Conservation (phyloP, 2,888 invertebrate species). For the Scelioninae gen. 2 region DNA sequence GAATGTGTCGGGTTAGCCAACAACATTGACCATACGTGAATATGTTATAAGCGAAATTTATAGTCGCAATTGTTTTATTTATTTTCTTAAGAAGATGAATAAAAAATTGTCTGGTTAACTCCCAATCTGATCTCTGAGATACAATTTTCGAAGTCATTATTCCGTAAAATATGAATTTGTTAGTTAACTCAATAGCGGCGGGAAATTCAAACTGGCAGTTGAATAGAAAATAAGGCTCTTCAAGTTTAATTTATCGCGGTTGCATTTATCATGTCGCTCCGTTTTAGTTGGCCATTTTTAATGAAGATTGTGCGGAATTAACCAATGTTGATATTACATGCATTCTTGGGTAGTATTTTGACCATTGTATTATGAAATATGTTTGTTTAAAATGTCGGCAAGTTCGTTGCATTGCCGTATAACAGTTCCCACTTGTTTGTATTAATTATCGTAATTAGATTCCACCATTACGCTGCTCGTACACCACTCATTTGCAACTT, state of each 20-base stretch:
- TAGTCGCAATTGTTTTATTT: conserved; percentile 42
- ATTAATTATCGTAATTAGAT: conserved; percentile 51
- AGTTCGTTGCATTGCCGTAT: conserved; percentile 39
- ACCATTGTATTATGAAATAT: conserved; percentile 44
- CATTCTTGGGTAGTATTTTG: conserved; percentile 24
- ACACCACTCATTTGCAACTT: conserved; percentile 47
- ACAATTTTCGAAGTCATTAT: conserved; percentile 18
- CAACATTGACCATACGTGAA: conserved; percentile 56
- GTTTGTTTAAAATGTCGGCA: conserved; percentile 48
- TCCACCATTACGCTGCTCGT: conserved; percentile 27
- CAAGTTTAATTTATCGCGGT: too few species aligned
- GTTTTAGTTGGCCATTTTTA: conserved; percentile 7
- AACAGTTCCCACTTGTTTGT: conserved; percentile 46
- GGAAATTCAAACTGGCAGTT: too few species aligned
- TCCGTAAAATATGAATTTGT: too few species aligned
- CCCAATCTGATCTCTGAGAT: conserved; percentile 21
- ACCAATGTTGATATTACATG: conserved; percentile 12
- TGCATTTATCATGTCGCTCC: too few species aligned
- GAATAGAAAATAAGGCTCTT: too few species aligned
- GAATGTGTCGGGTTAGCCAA: conserved; percentile 51
- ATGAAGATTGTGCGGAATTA: conserved; percentile 9
- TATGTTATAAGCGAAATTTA: conserved; percentile 55
- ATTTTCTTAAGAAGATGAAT: conserved; percentile 45
- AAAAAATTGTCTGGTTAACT: conserved; percentile 43
- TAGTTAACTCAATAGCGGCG: too few species aligned